Evolutionary conservation across 1,140 invertebrate species (phyloP).

Genomic region (Aphaenogaster rudis): DNA sequence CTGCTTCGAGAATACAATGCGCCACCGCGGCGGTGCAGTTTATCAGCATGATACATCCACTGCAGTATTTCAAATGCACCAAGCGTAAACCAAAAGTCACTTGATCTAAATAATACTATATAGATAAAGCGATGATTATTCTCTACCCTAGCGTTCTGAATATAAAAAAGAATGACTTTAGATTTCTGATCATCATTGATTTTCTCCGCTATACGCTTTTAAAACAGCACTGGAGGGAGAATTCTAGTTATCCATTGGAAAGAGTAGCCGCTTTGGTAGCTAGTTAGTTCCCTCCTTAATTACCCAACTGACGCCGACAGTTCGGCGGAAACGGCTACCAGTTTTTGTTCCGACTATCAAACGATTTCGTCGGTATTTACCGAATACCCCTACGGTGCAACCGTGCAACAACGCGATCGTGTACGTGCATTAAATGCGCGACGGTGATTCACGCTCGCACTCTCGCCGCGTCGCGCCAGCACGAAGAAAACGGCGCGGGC

Average conservation of each 20-base stretch:
- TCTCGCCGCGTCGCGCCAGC: slow-evolving; percentile 48
- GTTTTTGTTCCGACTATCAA: not conserved
- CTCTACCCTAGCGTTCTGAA: not conserved
- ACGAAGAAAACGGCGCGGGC: slow-evolving; percentile 63
- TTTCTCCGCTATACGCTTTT: not conserved
- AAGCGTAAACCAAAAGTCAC: slow-evolving; percentile 3
- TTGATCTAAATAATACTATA: not conserved
- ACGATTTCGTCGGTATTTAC: slow-evolving; percentile 28
- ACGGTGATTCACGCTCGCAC: slow-evolving; percentile 69
- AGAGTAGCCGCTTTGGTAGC: not conserved
- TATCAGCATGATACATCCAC: not conserved
- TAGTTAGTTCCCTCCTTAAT: not conserved
- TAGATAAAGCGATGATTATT: not conserved
- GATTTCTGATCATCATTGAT: not conserved
- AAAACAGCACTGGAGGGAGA: not conserved
- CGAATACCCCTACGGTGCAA: not conserved
- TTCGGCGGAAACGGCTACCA: not conserved
- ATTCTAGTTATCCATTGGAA: not conserved
- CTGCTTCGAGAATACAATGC: not conserved
- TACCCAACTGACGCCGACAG: not conserved
- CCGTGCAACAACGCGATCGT: not conserved
- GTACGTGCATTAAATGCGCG: slow-evolving; percentile 61
- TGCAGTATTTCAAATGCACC: not conserved
- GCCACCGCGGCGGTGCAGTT: not conserved
- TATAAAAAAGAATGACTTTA: not conserved